These are phyloP conservation scores for Catostomus latipinnis DNA, from an alignment of 2,797 vertebrate species.

Conservation along the genomic window DNA sequence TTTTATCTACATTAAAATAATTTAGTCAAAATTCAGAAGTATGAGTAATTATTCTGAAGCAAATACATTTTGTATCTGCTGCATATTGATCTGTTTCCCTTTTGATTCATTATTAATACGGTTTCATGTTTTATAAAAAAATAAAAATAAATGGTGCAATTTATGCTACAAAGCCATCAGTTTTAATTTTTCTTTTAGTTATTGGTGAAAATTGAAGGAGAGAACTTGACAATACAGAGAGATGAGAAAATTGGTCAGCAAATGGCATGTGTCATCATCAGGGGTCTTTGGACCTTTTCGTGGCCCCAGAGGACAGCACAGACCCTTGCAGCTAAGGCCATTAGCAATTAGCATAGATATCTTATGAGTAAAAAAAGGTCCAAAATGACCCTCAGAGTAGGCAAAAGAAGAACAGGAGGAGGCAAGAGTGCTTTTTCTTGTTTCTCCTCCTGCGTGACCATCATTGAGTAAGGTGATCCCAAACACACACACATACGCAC, in stretches of 20 bases:
- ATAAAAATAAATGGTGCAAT: too few species aligned
- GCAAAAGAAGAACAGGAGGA: slow-evolving; percentile 48
- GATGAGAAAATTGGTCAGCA: slow-evolving; percentile 11
- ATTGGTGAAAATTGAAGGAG: background rate
- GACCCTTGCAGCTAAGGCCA: slow-evolving; percentile 63
- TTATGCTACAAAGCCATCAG: background rate
- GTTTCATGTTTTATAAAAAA: too few species aligned
- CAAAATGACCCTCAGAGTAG: slow-evolving; percentile 65
- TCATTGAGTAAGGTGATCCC: slow-evolving; percentile 60
- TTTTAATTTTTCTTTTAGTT: background rate
- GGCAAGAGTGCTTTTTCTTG: slow-evolving; percentile 78
- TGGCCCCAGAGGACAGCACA: slow-evolving; percentile 51
- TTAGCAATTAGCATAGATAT: slow-evolving; percentile 77
- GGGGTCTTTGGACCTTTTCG: slow-evolving; percentile 30
- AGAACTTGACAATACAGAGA: background rate
- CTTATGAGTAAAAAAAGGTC: slow-evolving; percentile 67
- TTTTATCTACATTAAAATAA: too few species aligned
- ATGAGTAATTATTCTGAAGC: too few species aligned
- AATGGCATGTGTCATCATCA: slow-evolving; percentile 12
- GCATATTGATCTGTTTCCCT: too few species aligned
- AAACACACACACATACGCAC: slow-evolving; percentile 41
- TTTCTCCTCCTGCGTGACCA: slow-evolving; percentile 65
- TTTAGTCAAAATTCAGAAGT: too few species aligned
- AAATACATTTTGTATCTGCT: too few species aligned
- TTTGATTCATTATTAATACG: too few species aligned